phyloP scores from a whole-genome alignment of 2,888 invertebrate genomes.

The Lycophotia porphyrea region DNA sequence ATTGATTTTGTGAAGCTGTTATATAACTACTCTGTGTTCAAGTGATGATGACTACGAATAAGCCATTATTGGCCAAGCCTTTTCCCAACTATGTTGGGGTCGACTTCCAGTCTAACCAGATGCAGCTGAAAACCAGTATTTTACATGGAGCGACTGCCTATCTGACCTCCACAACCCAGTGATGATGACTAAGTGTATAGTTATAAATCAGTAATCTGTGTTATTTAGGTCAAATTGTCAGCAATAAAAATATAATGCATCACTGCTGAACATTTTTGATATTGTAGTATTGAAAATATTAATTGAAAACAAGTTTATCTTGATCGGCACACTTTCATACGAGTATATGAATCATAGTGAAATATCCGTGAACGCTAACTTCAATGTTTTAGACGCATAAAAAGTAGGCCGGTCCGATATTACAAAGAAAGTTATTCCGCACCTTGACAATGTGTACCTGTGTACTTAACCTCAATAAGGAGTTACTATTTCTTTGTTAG shows the following conservation, averaged over 20 bases:
- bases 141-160: no score
- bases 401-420: slow-evolving; percentile 16
- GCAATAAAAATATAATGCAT: neutral
- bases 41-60: slow-evolving; percentile 6
- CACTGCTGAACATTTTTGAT: neutral
- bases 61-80: no score
- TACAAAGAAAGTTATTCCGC: slow-evolving; percentile 21
- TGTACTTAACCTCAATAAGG: slow-evolving; percentile 8
- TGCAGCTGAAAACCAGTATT: no score
- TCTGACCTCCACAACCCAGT: no score
- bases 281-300: neutral
- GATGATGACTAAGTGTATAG: slow-evolving; percentile 8
- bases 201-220: neutral
- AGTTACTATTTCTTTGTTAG: slow-evolving; percentile 24
- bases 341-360: slow-evolving; percentile 41
- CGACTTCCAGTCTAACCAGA: no score
- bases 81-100: no score
- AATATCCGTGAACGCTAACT: slow-evolving; percentile 31
- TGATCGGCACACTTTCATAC: slow-evolving; percentile 39
- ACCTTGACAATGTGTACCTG: slow-evolving; percentile 5
- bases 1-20: neutral
- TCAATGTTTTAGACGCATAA: slow-evolving; percentile 23
- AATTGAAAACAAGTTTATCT: slow-evolving; percentile 33
- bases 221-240: slow-evolving; percentile 35
- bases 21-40: neutral